These are phyloP conservation scores for Dipodomys ordii DNA, from an alignment of 2,113 vertebrate species.

Conservation along the genomic window DNA sequence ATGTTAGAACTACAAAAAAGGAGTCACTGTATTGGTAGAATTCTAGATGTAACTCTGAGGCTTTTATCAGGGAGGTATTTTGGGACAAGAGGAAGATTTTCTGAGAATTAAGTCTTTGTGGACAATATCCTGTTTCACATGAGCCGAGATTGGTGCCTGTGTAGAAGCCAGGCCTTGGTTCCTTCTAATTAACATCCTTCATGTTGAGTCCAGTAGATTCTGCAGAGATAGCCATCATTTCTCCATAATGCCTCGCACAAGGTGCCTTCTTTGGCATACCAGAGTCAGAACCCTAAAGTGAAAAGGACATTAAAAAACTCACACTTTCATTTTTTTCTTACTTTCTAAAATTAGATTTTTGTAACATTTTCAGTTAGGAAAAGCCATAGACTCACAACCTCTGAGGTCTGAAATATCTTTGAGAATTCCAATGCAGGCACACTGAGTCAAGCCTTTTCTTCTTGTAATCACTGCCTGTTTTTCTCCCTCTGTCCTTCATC, in stretches of 20 bases:
- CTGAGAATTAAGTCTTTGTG: neutral
- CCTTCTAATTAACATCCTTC: constrained; percentile 29
- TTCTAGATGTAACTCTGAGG: neutral
- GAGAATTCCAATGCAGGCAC: neutral
- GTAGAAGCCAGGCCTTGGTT: neutral
- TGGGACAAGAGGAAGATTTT: neutral
- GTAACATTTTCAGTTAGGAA: constrained; percentile 55
- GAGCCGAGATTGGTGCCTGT: neutral
- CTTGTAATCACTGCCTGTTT: neutral
- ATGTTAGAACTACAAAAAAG: neutral
- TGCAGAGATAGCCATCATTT: constrained; percentile 39
- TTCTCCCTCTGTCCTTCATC: no score
- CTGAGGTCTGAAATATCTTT: constrained; percentile 9
- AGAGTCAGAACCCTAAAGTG: constrained; percentile 41
- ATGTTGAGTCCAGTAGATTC: neutral
- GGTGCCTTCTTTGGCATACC: constrained; percentile 41
- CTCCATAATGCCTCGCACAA: constrained; percentile 1
- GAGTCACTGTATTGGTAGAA: neutral
- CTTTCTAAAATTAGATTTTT: constrained; percentile 48
- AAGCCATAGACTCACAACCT: neutral
- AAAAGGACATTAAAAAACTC: constrained; percentile 50
- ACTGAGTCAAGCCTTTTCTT: neutral
- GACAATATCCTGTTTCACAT: neutral
- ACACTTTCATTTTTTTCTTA: constrained; percentile 32
- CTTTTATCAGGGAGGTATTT: neutral